Conservation (phyloP, 2,888 invertebrate genomes). For the Brachynemurus nebulosus region DNA sequence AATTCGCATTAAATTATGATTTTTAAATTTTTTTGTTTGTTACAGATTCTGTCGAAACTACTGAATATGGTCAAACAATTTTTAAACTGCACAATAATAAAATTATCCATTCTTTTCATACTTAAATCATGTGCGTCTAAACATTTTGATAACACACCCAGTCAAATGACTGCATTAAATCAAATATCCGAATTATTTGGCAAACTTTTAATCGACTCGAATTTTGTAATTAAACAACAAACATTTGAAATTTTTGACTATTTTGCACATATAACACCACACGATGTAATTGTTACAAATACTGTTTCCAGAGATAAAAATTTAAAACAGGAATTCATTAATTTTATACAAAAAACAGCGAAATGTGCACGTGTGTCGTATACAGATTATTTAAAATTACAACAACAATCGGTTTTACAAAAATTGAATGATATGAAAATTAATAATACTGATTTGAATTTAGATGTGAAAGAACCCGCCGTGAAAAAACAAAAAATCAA, state of each 20-base stretch:
- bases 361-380: background rate
- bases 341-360: conserved; percentile 1
- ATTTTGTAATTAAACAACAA: conserved; percentile 13
- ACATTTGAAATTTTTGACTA: conserved; percentile 13
- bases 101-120: background rate
- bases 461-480: background rate
- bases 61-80: too few species aligned
- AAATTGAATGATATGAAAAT: too few species aligned
- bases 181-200: conserved; percentile 13
- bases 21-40: too few species aligned
- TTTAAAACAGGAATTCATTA: conserved; percentile 6
- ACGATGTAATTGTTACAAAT: conserved; percentile 10
- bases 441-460: too few species aligned
- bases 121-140: background rate
- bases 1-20: too few species aligned
- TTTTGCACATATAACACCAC: conserved; percentile 10
- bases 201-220: conserved; percentile 12
- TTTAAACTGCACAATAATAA: too few species aligned
- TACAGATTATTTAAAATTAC: conserved; percentile 4
- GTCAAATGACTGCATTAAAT: conserved; percentile 8
- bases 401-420: background rate
- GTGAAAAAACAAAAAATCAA: background rate
- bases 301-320: conserved; percentile 8
- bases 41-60: too few species aligned
- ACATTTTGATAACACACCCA: background rate